Base-by-base conservation (phyloP, 2,888 invertebrate genomes). In the Silvanus unidentatus region DNA sequence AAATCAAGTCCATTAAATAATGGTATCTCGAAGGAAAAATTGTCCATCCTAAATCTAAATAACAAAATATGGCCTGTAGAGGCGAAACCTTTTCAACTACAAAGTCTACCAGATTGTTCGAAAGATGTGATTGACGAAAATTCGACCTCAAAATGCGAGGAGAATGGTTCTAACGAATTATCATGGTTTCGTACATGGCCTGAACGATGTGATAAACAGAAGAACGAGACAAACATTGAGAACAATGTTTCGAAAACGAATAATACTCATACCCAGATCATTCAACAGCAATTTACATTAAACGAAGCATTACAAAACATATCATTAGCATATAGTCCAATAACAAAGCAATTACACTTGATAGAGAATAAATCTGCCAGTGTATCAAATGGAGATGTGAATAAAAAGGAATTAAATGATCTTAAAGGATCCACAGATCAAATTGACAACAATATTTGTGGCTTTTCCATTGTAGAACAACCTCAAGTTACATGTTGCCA, bases 261-360 rank as follows among this genome's bases (percentile, higher is more conserved):
- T 42, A 60, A 60, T 60, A 59, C 59, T 62, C 60, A 60, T 42
- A 38, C 45, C 44, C 46, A 16, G 34, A 44, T 39, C 22, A 52
- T 53, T 42, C 58, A 54, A 48, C 57, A 50, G 42, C 52, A 51
- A 48, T 54, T 58, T 55, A 77, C 78, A 49, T 74, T 86, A 49
- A 82, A 81, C 63, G 81, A 82, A 69, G 83, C 85, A 42, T 70
- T 86, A 59, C 81, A 84, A 64, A 82, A 78, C 66, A 84, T 86
- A 74, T 83, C 85, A 53, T 70, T 86, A 51, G 83, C 84, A 2
- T 86, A 86, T 70, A 85, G 83, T 66, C 86, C 86, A 10, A 75
- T 83, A 39, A 86, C 85, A 15, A 86, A 83, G 65, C 82, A 85
- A 59, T 69, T 85, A 50, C 84, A 84, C 69, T 77, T 82, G 39